Evolutionary conservation across 37 sponge, comb jelly and placozoan genomes (phyloP), one percentile per base, ranked within the genome.

Genomic region (Bolinopsis microptera): DNA sequence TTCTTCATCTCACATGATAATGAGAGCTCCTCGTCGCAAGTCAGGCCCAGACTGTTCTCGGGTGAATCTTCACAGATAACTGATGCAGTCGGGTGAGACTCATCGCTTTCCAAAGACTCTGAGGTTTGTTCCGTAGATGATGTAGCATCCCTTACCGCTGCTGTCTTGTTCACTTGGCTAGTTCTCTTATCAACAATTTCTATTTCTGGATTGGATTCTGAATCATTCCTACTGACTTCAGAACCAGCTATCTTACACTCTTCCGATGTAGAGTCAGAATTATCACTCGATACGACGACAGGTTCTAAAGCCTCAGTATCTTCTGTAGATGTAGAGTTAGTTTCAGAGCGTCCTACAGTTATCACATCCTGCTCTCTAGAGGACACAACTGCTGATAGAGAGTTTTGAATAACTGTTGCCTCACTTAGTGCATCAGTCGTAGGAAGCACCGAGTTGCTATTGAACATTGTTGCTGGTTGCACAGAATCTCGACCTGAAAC

Each of bases 21-120:
- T 0, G 35, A 8, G 0, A 77, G 32, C 36, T 77, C 32, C 33
- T 77, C 80, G 18, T 77, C 35, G 33, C 80, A 77, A 13, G 22
- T 13, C 80, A 77, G 80, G 2, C 32, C 80, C 80, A 77, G 35
- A 13, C 9, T 18, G 61, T 48, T 48, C 13, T 48, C 61, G 36
- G 80, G 80, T 22, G 80, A 77, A 35, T 77, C 80, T 18, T 77
- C 80, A 34, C 80, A 77, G 35, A 77, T 28, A 77, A 77, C 80
- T 0, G 80, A 1, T 16, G 18, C 35, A 33, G 80, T 34, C 0
- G 80, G 33, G 13, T 21, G 35, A 13, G 37, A 32, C 0, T 32
- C 32, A 35, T 18, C 80, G 35, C 36, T 35, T 13, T 48, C 61
- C 13, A 13, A 18, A 13, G 61, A 48, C 61, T 48, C 61, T 13